A percentile compares a stretch with the other conserved stretches of the same genome.
Conservation (phyloP, 2,888 invertebrate species). For the Aleiodes testaceus region DNA sequence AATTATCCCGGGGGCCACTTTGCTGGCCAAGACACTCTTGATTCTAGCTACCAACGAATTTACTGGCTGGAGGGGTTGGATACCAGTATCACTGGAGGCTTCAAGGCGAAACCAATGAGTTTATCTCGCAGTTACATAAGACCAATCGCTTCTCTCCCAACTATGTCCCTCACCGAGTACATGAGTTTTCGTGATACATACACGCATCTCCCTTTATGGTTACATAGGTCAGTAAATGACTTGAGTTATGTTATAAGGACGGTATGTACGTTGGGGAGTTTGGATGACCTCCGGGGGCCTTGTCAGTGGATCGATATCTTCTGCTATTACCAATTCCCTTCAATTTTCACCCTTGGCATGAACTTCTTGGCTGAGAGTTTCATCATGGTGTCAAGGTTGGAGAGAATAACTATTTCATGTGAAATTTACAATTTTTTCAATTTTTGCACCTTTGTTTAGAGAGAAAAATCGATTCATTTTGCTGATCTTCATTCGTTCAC, state of each 20-base stretch:
- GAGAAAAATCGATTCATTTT: too few relatives aligned
- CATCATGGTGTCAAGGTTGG: too few relatives aligned
- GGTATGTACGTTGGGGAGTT: too few relatives aligned
- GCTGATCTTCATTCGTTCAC: too few relatives aligned
- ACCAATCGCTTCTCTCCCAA: neutral
- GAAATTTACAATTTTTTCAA: too few relatives aligned
- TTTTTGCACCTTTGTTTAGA: too few relatives aligned
- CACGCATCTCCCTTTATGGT: constrained; percentile 4
- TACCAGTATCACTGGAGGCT: neutral
- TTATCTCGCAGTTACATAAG: constrained; percentile 10
- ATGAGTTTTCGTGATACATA: constrained; percentile 13
- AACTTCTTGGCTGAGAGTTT: too few relatives aligned
- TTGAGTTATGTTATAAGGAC: neutral
- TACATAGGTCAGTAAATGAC: neutral
- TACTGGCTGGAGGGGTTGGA: constrained; percentile 17
- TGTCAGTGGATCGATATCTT: too few relatives aligned
- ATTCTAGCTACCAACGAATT: constrained; percentile 49
- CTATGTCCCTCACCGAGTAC: constrained; percentile 21
- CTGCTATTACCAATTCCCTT: too few relatives aligned
- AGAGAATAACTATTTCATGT: too few relatives aligned
- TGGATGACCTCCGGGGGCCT: too few relatives aligned
- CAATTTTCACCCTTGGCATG: too few relatives aligned
- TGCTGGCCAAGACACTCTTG: constrained; percentile 51
- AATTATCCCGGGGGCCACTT: constrained; percentile 54
- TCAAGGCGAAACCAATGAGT: constrained; percentile 18